A percentile compares a stretch with the other conserved stretches of the same genome.
phyloP scores from a whole-genome alignment of 2,113 vertebrate genomes.

The Strigops habroptila region DNA sequence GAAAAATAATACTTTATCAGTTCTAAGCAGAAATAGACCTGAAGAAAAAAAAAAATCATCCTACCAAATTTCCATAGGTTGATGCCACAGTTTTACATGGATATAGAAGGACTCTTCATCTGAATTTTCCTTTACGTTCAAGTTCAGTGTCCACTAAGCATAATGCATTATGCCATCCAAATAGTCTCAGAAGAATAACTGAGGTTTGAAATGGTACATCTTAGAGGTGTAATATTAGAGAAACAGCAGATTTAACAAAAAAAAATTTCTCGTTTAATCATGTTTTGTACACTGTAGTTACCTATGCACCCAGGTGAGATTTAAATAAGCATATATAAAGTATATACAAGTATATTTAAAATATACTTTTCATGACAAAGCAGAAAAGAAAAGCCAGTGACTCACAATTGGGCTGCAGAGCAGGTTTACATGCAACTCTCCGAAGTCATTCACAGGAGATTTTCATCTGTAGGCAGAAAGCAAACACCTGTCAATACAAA shows the following conservation, averaged over 20 bases:
- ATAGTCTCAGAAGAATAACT: background rate
- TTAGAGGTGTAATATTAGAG: background rate
- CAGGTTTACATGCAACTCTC: background rate
- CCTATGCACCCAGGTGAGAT: background rate
- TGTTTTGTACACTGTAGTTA: background rate
- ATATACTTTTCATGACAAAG: background rate
- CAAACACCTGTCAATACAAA: background rate
- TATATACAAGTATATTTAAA: background rate
- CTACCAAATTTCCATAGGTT: background rate
- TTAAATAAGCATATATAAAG: background rate
- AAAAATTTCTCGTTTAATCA: background rate
- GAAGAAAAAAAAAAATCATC: background rate
- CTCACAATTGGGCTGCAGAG: background rate
- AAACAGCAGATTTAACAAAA: background rate
- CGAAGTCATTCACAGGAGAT: background rate
- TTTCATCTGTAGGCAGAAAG: slow-evolving; percentile 2
- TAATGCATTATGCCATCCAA: background rate
- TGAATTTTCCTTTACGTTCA: background rate
- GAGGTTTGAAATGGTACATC: background rate
- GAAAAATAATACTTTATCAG: background rate
- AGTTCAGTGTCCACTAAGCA: background rate
- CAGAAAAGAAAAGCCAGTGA: background rate
- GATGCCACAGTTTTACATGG: background rate
- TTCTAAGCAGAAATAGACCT: background rate
- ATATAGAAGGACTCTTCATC: background rate